phyloP scores from a whole-genome alignment of 2,888 invertebrate species.

The Calliphora vomitoria region DNA sequence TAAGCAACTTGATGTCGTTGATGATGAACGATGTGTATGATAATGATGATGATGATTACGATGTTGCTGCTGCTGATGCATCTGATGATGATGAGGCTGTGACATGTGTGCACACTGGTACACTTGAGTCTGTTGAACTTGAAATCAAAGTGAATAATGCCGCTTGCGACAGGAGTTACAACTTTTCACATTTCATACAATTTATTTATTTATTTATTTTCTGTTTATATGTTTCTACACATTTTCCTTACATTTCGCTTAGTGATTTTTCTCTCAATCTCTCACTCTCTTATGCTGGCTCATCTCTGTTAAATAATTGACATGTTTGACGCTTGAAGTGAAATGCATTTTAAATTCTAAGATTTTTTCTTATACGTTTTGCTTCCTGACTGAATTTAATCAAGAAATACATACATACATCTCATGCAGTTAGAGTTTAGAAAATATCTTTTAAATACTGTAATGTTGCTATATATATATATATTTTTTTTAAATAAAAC shows the following conservation, averaged over 20 bases:
- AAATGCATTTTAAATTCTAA: conserved; percentile 73
- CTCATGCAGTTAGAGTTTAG: not conserved
- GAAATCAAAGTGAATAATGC: conserved; percentile 74
- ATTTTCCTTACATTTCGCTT: conserved; percentile 46
- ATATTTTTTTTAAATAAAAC: conserved; percentile 24
- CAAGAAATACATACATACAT: conserved; percentile 6
- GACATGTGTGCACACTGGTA: conserved; percentile 65
- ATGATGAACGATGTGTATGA: conserved; percentile 55
- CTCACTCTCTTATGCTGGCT: not conserved
- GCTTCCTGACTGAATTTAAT: conserved; percentile 54
- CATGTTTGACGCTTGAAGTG: conserved; percentile 72
- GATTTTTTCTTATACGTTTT: conserved; percentile 12
- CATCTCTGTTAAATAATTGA: conserved; percentile 71
- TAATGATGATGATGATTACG: conserved; percentile 36
- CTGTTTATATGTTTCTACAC: conserved; percentile 15
- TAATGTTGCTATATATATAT: conserved; percentile 24
- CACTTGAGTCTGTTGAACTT: conserved; percentile 74
- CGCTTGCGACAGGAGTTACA: conserved; percentile 71
- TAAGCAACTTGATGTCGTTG: conserved; percentile 48
- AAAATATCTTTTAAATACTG: conserved; percentile 46
- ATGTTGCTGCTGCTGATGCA: conserved; percentile 14
- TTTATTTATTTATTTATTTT: conserved; percentile 58
- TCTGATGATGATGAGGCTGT: conserved; percentile 50
- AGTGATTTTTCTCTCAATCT: conserved; percentile 27
- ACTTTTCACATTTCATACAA: conserved; percentile 66